phyloP scores from a whole-genome alignment of 1,140 invertebrate species.

The Zophobas atratus region DNA sequence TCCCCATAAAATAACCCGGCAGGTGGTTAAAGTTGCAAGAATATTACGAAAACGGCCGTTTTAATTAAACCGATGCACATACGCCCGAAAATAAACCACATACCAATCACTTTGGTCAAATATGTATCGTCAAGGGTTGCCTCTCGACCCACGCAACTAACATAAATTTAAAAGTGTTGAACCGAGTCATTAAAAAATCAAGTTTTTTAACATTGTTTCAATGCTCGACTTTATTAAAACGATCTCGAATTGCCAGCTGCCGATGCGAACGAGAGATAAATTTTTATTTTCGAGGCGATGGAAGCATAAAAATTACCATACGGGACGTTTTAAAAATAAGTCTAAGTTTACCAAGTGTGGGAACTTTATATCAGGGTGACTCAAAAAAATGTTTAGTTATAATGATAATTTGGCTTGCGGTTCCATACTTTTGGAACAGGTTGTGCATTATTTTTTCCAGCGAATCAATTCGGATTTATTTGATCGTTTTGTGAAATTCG shows the following conservation, averaged over 20 bases:
- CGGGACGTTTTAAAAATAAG: slow-evolving; percentile 1
- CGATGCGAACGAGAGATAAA: slow-evolving; percentile 10
- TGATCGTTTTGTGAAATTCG: not conserved
- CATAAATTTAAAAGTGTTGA: slow-evolving; percentile 1
- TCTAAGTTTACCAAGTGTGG: no score
- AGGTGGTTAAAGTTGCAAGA: slow-evolving; percentile 7
- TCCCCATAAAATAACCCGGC: not conserved
- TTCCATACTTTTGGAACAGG: no score
- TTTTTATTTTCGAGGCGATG: slow-evolving; percentile 26
- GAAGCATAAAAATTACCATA: slow-evolving; percentile 40
- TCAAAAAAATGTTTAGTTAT: no score
- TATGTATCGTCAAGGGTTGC: not conserved
- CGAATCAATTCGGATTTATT: no score
- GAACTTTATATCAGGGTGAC: no score
- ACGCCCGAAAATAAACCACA: not conserved
- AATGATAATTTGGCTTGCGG: no score
- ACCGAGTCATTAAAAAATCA: not conserved
- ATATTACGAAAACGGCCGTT: not conserved
- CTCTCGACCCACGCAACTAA: not conserved
- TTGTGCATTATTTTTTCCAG: no score
- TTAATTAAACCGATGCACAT: slow-evolving; percentile 3
- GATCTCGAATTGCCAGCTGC: slow-evolving; percentile 15
- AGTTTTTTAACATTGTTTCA: not conserved
- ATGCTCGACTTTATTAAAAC: slow-evolving; percentile 10
- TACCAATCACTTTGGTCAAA: slow-evolving; percentile 1